Evolutionary conservation across 2,888 invertebrate species (phyloP).

Genomic region (Drosophila melanosoma): DNA sequence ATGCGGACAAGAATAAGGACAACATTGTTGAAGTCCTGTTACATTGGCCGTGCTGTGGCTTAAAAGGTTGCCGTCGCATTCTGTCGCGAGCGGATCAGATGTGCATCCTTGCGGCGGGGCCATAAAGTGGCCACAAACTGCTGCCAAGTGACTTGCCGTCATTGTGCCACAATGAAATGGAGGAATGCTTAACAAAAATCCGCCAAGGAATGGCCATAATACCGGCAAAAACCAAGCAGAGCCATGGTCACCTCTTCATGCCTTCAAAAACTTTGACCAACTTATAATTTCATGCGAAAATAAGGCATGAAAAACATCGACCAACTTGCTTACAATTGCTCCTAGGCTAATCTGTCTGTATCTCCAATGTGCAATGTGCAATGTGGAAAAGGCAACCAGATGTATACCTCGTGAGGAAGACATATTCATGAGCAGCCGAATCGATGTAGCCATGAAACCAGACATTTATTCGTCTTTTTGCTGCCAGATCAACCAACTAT

Average conservation of each 20-base stretch:
- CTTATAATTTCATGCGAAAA: not conserved
- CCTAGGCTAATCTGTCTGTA: not conserved
- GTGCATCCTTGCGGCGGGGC: conserved; percentile 40
- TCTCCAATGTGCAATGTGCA: not conserved
- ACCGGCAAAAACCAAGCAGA: not conserved
- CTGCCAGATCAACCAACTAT: not conserved
- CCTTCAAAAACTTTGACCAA: not conserved
- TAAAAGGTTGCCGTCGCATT: conserved; percentile 36
- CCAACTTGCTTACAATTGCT: not conserved
- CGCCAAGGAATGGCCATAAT: conserved; percentile 3
- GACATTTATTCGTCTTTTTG: not conserved
- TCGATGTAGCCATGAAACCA: not conserved
- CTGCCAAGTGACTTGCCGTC: conserved; percentile 40
- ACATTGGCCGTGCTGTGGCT: conserved; percentile 21
- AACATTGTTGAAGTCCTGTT: conserved; percentile 41
- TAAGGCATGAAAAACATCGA: not conserved
- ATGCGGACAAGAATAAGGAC: not conserved
- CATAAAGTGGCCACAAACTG: conserved; percentile 58
- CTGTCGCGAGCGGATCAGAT: conserved; percentile 19
- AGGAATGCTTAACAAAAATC: conserved; percentile 22
- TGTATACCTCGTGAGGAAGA: not conserved
- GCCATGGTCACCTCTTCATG: not conserved
- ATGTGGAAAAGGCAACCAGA: not conserved
- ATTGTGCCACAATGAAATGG: conserved; percentile 51
- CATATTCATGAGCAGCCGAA: not conserved